phyloP scores from a whole-genome alignment of 2,797 vertebrate species.

The Agapornis canus region DNA sequence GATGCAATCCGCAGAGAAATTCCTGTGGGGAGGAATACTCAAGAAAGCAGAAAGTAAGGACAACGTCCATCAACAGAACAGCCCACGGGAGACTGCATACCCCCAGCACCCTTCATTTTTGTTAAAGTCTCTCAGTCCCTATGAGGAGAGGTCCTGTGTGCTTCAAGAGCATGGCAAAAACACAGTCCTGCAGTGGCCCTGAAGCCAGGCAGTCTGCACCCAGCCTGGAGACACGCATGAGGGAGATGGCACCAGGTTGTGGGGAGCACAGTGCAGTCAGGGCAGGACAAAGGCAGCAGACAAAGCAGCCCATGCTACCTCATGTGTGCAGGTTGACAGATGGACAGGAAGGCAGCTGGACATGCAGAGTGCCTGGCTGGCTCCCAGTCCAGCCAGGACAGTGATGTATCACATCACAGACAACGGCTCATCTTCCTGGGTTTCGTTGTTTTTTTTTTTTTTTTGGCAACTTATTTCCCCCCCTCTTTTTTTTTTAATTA shows the following conservation, averaged over 20 bases:
- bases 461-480: constrained; percentile 50
- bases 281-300: not conserved
- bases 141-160: not conserved
- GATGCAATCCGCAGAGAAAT: not conserved
- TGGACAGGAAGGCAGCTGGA: constrained; percentile 21
- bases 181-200: rapidly evolving
- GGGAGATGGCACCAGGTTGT: not conserved
- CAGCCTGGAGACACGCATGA: not conserved
- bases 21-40: not conserved
- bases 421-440: constrained; percentile 13
- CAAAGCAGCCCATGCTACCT: not conserved
- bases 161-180: rapidly evolving
- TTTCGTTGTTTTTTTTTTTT: not conserved
- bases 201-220: not conserved
- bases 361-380: not conserved
- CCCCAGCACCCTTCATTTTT: not conserved
- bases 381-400: not conserved
- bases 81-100: rapidly evolving
- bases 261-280: not conserved
- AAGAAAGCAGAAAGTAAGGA: not conserved
- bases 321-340: not conserved
- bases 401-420: not conserved
- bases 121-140: not conserved
- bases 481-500: not conserved
- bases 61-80: not conserved